These are phyloP conservation scores for Phragmatobia fuliginosa DNA, from an alignment of 2,888 invertebrate genomes.

Conservation along the genomic window DNA sequence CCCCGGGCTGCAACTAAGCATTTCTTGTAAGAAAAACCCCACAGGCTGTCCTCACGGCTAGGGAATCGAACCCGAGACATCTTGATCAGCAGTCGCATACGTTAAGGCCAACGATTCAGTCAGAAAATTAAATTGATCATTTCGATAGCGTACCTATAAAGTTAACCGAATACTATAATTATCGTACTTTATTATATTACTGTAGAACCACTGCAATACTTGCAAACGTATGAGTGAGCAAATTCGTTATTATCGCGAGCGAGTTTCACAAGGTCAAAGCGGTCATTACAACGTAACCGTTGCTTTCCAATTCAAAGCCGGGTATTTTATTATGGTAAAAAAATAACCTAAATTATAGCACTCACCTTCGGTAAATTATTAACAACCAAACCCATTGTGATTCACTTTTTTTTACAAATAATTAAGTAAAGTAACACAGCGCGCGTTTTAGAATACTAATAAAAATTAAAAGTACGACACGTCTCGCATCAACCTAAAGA, in stretches of 20 bases:
- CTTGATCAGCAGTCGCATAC: too few relatives aligned
- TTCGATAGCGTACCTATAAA: neutral
- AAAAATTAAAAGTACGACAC: conserved; percentile 56
- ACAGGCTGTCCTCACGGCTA: too few relatives aligned
- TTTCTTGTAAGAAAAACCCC: too few relatives aligned
- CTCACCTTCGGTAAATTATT: conserved; percentile 81
- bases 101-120: too few relatives aligned
- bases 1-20: too few relatives aligned
- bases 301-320: conserved; percentile 82
- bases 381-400: conserved; percentile 79
- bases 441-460: conserved; percentile 51
- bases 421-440: conserved; percentile 60
- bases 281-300: conserved; percentile 84
- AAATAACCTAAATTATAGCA: conserved; percentile 41
- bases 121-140: neutral
- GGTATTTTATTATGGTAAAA: conserved; percentile 53
- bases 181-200: neutral
- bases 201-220: conserved; percentile 55
- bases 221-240: conserved; percentile 63
- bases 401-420: conserved; percentile 42
- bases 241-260: conserved; percentile 80
- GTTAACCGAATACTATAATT: neutral
- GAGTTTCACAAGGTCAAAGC: conserved; percentile 86
- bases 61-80: too few relatives aligned
- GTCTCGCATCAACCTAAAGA: conserved; percentile 76